phyloP scores from a whole-genome alignment of 2,797 vertebrate genomes.

The Lacerta bilineata region DNA sequence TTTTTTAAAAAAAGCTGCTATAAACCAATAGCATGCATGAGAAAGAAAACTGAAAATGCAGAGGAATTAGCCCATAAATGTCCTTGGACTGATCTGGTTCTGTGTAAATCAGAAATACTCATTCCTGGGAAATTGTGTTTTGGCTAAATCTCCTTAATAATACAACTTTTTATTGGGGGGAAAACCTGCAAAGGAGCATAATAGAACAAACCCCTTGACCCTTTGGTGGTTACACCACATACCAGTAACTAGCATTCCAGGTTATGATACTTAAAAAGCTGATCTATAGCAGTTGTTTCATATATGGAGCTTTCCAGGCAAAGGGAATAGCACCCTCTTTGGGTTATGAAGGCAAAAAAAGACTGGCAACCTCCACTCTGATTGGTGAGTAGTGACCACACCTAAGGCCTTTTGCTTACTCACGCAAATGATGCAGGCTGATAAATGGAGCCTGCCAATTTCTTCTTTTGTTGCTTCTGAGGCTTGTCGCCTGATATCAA shows the following conservation, averaged over 20 bases:
- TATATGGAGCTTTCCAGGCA: not conserved
- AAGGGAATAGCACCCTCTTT: not conserved
- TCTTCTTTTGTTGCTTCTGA: not conserved
- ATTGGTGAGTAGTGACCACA: not conserved
- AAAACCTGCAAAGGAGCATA: not conserved
- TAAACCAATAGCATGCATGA: not conserved
- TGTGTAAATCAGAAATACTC: not conserved
- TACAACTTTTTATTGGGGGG: not conserved
- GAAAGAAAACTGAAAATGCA: not conserved
- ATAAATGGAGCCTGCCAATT: not conserved
- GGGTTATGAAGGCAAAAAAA: not conserved
- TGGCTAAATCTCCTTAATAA: not conserved
- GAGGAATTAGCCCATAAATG: not conserved
- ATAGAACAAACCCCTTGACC: not conserved
- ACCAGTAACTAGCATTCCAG: not conserved
- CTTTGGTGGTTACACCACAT: not conserved
- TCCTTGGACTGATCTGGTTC: not conserved
- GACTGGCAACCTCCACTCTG: not conserved
- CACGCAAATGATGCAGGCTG: not conserved
- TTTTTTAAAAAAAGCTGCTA: not conserved
- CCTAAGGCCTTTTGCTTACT: not conserved
- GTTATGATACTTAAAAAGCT: not conserved
- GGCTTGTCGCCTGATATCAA: not conserved
- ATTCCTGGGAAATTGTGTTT: too few species aligned
- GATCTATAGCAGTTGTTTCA: not conserved